phyloP scores from a whole-genome alignment of 2,888 invertebrate genomes.

The Monopis laevigella region DNA sequence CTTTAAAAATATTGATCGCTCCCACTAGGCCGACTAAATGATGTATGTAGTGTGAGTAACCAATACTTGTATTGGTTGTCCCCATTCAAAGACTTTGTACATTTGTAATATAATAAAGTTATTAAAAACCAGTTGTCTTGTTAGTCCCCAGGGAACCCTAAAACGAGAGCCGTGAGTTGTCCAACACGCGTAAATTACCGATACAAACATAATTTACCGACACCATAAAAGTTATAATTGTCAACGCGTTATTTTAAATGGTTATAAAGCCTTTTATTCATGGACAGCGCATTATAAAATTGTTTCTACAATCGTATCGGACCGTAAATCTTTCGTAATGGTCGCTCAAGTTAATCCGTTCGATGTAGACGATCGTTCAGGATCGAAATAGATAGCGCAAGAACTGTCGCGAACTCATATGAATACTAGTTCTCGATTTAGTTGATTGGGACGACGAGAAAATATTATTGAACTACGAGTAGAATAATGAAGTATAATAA shows the following conservation, averaged over 20 bases:
- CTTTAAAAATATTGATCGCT: too few relatives aligned
- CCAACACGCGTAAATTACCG: slow-evolving; percentile 12
- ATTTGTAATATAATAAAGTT: not conserved
- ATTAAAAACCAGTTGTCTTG: not conserved
- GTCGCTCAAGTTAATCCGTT: too few relatives aligned
- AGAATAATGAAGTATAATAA: too few relatives aligned
- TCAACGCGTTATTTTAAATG: slow-evolving; percentile 22
- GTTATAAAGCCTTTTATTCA: slow-evolving; percentile 19
- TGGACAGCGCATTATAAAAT: slow-evolving; percentile 10
- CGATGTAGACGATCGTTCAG: too few relatives aligned
- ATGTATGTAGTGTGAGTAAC: too few relatives aligned
- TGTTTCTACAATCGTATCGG: slow-evolving; percentile 2
- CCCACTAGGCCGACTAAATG: too few relatives aligned
- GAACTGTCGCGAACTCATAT: too few relatives aligned
- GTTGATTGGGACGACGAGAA: too few relatives aligned
- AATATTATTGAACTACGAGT: too few relatives aligned
- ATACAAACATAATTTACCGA: slow-evolving; percentile 22
- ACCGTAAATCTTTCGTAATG: slow-evolving; percentile 5
- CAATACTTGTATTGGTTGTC: too few relatives aligned
- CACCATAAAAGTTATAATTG: slow-evolving; percentile 26
- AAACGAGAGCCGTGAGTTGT: not conserved
- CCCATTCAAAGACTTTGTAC: not conserved
- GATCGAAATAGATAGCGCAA: too few relatives aligned
- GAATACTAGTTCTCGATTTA: too few relatives aligned
- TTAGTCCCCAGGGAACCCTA: slow-evolving; percentile 2